A percentile compares a stretch with the other conserved stretches of the same genome.
Conservation (phyloP, 2,888 invertebrate species). For the Marronus borbonicus region DNA sequence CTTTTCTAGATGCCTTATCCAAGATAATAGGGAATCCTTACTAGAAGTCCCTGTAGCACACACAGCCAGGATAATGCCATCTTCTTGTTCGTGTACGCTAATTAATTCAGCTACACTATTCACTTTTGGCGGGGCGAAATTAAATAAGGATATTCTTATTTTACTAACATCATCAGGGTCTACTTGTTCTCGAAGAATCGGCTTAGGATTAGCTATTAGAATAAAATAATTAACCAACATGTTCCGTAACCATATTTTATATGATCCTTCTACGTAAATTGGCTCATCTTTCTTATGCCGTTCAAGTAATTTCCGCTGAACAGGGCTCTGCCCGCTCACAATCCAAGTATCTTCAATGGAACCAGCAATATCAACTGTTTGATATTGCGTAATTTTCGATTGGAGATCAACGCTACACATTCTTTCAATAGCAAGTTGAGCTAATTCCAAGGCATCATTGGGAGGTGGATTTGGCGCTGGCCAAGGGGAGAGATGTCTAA, state of each 20-base stretch:
- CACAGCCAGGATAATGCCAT: constrained; percentile 89
- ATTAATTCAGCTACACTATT: constrained; percentile 70
- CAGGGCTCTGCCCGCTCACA: constrained; percentile 87
- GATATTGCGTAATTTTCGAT: constrained; percentile 77
- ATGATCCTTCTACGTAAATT: constrained; percentile 90
- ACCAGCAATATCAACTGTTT: constrained; percentile 81
- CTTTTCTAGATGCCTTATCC: constrained; percentile 87
- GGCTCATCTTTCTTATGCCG: constrained; percentile 77
- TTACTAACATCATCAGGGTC: constrained; percentile 84
- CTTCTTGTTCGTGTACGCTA: constrained; percentile 92
- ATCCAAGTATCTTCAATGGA: constrained; percentile 93
- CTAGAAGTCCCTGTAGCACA: constrained; percentile 94
- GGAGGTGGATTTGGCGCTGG: constrained; percentile 85
- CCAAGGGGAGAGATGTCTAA: constrained; percentile 92
- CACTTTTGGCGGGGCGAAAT: constrained; percentile 70
- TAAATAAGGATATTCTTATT: constrained; percentile 74
- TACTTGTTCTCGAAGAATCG: constrained; percentile 67
- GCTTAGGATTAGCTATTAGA: constrained; percentile 80
- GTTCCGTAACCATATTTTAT: constrained; percentile 83
- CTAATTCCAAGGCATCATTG: constrained; percentile 82
- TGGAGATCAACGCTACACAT: constrained; percentile 88
- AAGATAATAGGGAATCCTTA: constrained; percentile 93
- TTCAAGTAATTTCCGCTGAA: constrained; percentile 80
- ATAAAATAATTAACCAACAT: constrained; percentile 87
- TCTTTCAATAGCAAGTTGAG: constrained; percentile 85